Evolutionary conservation across 30 jellyfish, hydroid and myxozoan species (phyloP).

Genomic region (Aurelia aurita): DNA sequence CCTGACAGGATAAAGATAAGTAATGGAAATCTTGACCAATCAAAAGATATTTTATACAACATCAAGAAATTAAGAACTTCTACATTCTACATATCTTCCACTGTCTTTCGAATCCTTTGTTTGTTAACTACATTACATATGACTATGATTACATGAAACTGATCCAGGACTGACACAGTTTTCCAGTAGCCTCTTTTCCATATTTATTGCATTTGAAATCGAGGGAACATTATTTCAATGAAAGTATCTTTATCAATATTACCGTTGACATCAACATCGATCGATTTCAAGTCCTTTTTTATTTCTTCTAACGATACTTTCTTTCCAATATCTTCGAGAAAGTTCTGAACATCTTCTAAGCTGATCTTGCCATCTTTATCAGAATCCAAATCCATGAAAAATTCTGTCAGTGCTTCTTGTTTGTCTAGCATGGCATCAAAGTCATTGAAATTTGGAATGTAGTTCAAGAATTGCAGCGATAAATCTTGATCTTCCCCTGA

Average conservation of each 20-base stretch:
- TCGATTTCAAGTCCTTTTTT: constrained; percentile 50
- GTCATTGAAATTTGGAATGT: constrained; percentile 79
- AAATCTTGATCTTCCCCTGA: constrained; percentile 72
- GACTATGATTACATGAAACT: no score
- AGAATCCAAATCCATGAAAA: constrained; percentile 75
- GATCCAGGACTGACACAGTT: no score
- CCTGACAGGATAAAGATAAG: no score
- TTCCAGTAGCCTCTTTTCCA: not conserved
- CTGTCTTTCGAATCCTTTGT: no score
- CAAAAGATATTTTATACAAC: no score
- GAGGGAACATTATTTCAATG: constrained; percentile 91
- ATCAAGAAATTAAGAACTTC: no score
- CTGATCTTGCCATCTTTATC: constrained; percentile 70
- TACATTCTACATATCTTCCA: no score
- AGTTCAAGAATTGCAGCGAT: constrained; percentile 74
- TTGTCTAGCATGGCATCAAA: constrained; percentile 91
- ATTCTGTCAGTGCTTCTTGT: constrained; percentile 81
- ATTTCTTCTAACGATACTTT: constrained; percentile 66
- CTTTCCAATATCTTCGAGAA: constrained; percentile 89
- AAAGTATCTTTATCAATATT: constrained; percentile 82
- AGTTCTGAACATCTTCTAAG: constrained; percentile 64
- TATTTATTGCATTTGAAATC: constrained; percentile 66
- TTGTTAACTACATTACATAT: no score
- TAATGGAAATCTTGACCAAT: no score
- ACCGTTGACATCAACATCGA: constrained; percentile 66